Percentiles rank a stretch among this genome's conserved stretches.
These are phyloP conservation scores for Hipparchia sbordonii DNA, from an alignment of 2,888 invertebrate genomes.

Conservation along the genomic window DNA sequence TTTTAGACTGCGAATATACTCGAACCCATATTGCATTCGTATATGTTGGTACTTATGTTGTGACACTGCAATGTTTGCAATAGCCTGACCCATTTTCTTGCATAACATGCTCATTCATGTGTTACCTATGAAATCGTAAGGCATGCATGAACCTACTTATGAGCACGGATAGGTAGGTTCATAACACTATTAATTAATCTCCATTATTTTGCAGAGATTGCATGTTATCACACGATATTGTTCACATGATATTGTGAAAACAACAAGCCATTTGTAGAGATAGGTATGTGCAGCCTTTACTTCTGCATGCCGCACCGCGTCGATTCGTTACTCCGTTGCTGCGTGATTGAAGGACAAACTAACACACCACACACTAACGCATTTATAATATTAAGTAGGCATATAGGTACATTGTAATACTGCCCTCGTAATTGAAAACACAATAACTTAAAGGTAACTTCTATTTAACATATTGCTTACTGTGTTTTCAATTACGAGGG, in stretches of 20 bases:
- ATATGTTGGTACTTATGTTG: slow-evolving; percentile 19
- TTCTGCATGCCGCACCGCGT: too few relatives aligned
- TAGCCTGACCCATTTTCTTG: slow-evolving; percentile 61
- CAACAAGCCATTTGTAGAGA: too few relatives aligned
- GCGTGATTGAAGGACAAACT: too few relatives aligned
- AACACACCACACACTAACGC: too few relatives aligned
- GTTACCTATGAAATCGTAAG: slow-evolving; percentile 53
- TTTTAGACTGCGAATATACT: background rate
- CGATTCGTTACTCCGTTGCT: too few relatives aligned
- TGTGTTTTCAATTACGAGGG: too few relatives aligned
- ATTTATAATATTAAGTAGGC: too few relatives aligned
- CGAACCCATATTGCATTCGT: slow-evolving; percentile 24
- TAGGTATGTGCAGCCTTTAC: too few relatives aligned
- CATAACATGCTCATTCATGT: slow-evolving; percentile 64
- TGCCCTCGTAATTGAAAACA: too few relatives aligned
- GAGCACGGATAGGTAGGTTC: background rate
- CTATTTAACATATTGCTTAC: too few relatives aligned
- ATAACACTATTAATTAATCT: slow-evolving; percentile 1
- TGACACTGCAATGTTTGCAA: slow-evolving; percentile 38
- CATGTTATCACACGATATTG: background rate
- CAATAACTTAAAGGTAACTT: too few relatives aligned
- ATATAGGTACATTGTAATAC: too few relatives aligned
- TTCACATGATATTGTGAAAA: background rate
- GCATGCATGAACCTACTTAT: slow-evolving; percentile 12
- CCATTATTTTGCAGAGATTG: background rate